Evolutionary conservation across 2,113 vertebrate species (phyloP), one percentile per base, ranked within the genome.

Genomic region (Rhodinocichla rosea): DNA sequence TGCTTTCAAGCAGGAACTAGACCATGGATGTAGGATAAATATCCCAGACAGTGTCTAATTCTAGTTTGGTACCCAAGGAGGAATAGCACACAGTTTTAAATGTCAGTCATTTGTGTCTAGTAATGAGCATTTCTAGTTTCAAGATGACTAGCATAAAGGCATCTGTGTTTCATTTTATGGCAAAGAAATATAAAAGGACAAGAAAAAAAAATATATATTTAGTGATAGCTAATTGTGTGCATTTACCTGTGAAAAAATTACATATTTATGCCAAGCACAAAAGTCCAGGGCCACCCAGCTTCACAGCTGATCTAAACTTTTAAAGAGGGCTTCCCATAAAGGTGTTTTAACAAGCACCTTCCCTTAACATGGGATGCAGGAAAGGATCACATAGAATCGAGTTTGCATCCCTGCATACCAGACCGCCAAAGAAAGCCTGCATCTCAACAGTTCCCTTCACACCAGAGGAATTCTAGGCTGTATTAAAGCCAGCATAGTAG

Each of bases 111-210:
- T 85, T 65, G 2, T 85, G 44, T 93, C 64, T 35, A 75, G 82
- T 28, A 95, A 83, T 77, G 59, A 90, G 28, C 70, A 70, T 86
- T 80, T 92, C 47, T 86, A 47, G 64, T 93, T 95, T 94, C 88
- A 80, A 75, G 64, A 71, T 93, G 83, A 96, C 68, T 86, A n/a
- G 21, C 23, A 20, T 70, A 75, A 91, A 79, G 26, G 26, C 71
- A 77, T 76, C 71, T 84, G 78, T 45, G 68, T 83, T 87, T 92
- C 47, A 75, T 75, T 68, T 32, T 45, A 76, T 52, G 62, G 65
- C 40, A 89, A 68, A 90, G 23, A 59, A 90, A 80, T 62, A 53
- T 45, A 53, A 91, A 75, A 94, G 18, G 53, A 64, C 7, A 68
- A 82, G 18, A 39, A 87, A 56, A 40, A 40, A 45, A 30, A 68